Evolutionary conservation across 2,797 vertebrate genomes (phyloP), one percentile per base, ranked within the genome.

Genomic region (Acanthornis magna): DNA sequence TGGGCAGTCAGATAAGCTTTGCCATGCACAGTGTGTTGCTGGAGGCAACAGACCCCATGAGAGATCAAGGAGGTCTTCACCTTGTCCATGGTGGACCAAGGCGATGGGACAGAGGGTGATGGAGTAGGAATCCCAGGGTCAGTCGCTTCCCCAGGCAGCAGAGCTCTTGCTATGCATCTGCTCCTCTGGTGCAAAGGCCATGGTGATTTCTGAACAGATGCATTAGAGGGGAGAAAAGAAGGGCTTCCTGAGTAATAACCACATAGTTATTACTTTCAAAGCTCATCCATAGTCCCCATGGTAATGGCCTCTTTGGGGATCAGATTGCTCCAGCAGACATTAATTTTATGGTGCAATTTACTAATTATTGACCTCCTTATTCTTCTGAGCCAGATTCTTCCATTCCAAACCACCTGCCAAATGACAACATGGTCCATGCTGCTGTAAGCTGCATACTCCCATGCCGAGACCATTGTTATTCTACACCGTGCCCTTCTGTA

Each of bases 321-420:
- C 82, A 86, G 43, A 82, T 84, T 95, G 85, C 83, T 96, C 80
- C 77, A 95, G 70, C 87, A 96, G 95, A 93, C 54, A 0, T 95
- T 94, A 92, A 95, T 97, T 95, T 96, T 96, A 95, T 78, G 92
- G 80, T 95, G 81, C 2, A 7, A 94, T 97, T 96, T 96, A 88
- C 94, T 96, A 95, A 93, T 96, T 95, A 94, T 95, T 90, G 96
- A 95, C 70, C 71, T 95, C 76, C 84, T 95, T 62, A 75, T 89
- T 92, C 88, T 95, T 93, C 91, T 83, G 66, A 96, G 95, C 76
- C 79, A 86, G 71, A 87, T 81, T 76, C 94, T 93, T 95, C 68
- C 54, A 72, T 96, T 95, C 65, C 67, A 91, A 91, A 67, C 81
- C 89, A 92, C 86, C 88, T 79, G 89, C 79, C 93, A 96, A 95